Base-by-base conservation (phyloP, 2,113 vertebrate genomes). In the Mellivora capensis region DNA sequence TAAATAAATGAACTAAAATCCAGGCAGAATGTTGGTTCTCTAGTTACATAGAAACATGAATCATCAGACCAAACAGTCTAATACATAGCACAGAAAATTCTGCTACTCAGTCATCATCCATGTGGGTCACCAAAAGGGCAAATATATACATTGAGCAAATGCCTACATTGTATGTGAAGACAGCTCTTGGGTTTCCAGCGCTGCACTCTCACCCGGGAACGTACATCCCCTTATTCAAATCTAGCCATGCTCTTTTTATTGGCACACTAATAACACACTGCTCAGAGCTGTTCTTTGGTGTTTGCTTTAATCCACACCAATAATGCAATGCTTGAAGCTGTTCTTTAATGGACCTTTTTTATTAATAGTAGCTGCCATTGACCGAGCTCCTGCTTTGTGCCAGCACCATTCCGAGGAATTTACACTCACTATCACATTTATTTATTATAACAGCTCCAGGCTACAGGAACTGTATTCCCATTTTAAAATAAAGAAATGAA, bases 401-500 rank as follows among this genome's bases (percentile, higher is more conserved):
- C 54, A 94, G 52, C 20, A 84, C 54, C 21, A 76, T 80, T n/a
- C 7, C 18, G 39, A 92, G 61, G 69, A 81, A 90, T 86, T 85
- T 87, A 77, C 15, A 87, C 23, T 79, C 57, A 37, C 77, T n/a
- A 42, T 80, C 39, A 92, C 29, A 69, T n/a, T 59, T 84, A 84
- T 54, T 83, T 80, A 44, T 79, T 83, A 62, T 54, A 92, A 47
- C 8, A 90, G 47, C 14, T 95, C 37, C 2, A 17, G 34, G 52
- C 52, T 21, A 2, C 59, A 79, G 64, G 42, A 82, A 82, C 34
- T 59, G 20, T 86, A 86, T 89, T 86, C 23, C 11, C 3, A 80
- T 87, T 80, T 97, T 96, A 94, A 47, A 71, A 93, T 91, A 52
- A 84, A 86, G 21, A 93, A 91, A 74, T 83, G 23, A 94, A 96